Evolutionary conservation across 2,797 vertebrate genomes (phyloP).

Genomic region (Takifugu rubripes): DNA sequence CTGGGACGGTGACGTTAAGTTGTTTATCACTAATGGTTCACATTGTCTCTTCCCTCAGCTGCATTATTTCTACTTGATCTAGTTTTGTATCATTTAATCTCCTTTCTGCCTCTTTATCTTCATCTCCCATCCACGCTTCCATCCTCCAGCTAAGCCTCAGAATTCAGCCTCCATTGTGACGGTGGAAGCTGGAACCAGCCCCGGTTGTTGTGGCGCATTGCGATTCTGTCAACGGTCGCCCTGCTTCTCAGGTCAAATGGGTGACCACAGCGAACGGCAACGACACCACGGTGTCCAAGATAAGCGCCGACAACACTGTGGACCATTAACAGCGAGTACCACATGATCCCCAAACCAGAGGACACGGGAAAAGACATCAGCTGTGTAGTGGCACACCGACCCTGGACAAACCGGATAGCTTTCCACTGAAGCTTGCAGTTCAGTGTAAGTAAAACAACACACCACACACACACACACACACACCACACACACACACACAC

Average conservation of each 20-base stretch:
- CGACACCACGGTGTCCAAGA: conserved; percentile 11
- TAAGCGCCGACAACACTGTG: conserved; percentile 69
- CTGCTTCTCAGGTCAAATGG: conserved; percentile 79
- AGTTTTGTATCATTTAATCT: conserved; percentile 55
- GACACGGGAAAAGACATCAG: conserved; percentile 78
- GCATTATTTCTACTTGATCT: conserved; percentile 59
- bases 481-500: no score
- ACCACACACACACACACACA: background rate
- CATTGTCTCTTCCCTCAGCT: conserved; percentile 56
- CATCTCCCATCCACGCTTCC: conserved; percentile 24
- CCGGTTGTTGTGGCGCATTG: conserved; percentile 76
- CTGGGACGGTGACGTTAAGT: conserved; percentile 38
- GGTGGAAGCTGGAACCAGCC: conserved; percentile 51
- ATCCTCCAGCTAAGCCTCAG: conserved; percentile 76
- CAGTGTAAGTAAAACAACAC: conserved; percentile 80
- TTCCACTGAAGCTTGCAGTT: conserved; percentile 73
- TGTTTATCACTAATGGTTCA: conserved; percentile 57
- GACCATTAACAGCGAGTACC: conserved; percentile 79
- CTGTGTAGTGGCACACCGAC: conserved; percentile 80
- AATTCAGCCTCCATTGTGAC: conserved; percentile 69
- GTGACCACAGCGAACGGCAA: conserved; percentile 71
- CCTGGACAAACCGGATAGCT: conserved; percentile 51
- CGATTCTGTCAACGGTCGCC: conserved; percentile 76
- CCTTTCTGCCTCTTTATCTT: conserved; percentile 33
- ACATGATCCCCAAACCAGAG: conserved; percentile 63